phyloP scores from a whole-genome alignment of 2,888 invertebrate genomes.

The Gerris lacustris region DNA sequence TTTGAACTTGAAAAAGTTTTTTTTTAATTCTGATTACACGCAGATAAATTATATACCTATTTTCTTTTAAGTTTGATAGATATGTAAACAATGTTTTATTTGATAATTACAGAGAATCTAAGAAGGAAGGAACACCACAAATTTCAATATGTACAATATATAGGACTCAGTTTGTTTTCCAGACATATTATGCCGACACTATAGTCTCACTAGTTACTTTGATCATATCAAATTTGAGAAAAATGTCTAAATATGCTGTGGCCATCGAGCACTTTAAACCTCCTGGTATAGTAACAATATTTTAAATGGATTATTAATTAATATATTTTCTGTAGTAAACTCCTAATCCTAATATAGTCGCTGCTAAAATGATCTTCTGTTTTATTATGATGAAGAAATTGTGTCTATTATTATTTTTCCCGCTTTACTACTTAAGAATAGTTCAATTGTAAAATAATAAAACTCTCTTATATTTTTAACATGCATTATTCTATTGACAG shows the following conservation, averaged over 20 bases:
- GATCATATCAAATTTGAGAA: constrained; percentile 74
- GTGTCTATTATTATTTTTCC: too few species aligned
- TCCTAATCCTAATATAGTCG: too few species aligned
- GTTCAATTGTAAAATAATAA: too few species aligned
- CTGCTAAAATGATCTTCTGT: too few species aligned
- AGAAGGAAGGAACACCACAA: background rate
- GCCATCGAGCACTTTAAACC: constrained; percentile 52
- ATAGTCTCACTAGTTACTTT: constrained; percentile 69
- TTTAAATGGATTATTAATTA: constrained; percentile 7
- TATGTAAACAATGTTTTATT: background rate
- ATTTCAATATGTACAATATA: constrained; percentile 49
- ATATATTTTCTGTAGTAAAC: too few species aligned
- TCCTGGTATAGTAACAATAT: constrained; percentile 33
- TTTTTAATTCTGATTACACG: too few species aligned
- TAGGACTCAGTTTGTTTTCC: constrained; percentile 81
- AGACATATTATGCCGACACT: constrained; percentile 76
- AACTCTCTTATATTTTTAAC: too few species aligned
- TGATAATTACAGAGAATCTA: background rate
- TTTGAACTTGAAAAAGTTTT: too few species aligned
- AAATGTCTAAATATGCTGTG: constrained; percentile 71
- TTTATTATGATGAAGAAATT: too few species aligned
- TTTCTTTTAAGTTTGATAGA: too few species aligned
- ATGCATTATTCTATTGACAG: background rate
- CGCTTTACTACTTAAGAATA: too few species aligned
- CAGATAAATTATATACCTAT: too few species aligned